Base-by-base conservation (phyloP, 2,888 invertebrate species). In the Gerris lacustris region DNA sequence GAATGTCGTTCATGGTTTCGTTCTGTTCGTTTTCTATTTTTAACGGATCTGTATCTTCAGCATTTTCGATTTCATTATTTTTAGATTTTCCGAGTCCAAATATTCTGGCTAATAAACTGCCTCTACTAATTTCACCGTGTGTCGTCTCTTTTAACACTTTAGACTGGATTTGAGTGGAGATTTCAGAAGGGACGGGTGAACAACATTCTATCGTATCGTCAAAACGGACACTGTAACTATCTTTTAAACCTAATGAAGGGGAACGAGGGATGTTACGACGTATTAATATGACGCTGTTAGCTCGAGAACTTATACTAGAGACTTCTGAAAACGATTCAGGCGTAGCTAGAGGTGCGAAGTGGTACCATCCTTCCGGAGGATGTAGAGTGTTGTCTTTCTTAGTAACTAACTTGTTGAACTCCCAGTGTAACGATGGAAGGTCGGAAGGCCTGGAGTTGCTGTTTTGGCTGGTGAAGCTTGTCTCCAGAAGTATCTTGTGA, bases 311-410 rank as follows among this genome's bases (percentile, higher is more conserved):
- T 70, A 89, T 85, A 78, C 90, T 89, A 5, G 90, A 90, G n/a
- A 89, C 85, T 79, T 91, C 91, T 0, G 90, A 91, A 15, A 92
- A 80, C 0, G 90, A 90, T 79, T 92, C 92, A 0, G 92, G 91
- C 69, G 91, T 90, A 9, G 92, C 92, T 43, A 92, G 79, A 0
- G 92, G 92, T 0, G 92, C 92, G 73, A 87, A 80, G 0, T 88
- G 86, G 74, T 86, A 83, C 86, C 87, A 87, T 76, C 87, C 87
- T 75, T 87, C 87, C 75, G 85, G 84, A 78, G 73, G 6, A 55
- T 55, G 55, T n/a, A 64, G 18, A 31, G 18, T 7, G 17, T 64
- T 64, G 9, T 64, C 18, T 18, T 18, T 64, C 64, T 64, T 64
- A 78, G 73, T 73, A 6, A 79, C 79, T 63, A 82, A 78, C 71